Base-by-base conservation (phyloP, 2,888 invertebrate species). In the Nemotelus nigrinus region DNA sequence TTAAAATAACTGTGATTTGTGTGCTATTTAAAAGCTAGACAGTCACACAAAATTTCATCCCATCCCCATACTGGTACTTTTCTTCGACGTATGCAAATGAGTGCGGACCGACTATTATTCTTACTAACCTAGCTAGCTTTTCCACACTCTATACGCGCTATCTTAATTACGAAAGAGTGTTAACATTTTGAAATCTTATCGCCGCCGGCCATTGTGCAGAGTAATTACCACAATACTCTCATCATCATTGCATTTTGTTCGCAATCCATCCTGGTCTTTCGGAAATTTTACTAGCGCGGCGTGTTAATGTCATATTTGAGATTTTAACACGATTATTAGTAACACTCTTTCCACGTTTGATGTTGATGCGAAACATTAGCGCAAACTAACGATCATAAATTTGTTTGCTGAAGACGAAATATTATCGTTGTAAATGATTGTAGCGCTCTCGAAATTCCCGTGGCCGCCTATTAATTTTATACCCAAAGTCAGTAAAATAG, bases 401-500 rank as follows among this genome's bases (percentile, higher is more conserved):
- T 63, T 74, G 63, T 74, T 74, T 74, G 48, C 74, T 74, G 63
- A 74, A 74, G 74, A 74, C 74, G 74, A 72, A 58, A 72, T 72
- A 72, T 72, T 57, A 72, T 72, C 71, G 58, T 58, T 45, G 25
- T 72, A 72, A 72, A 72, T 72, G 71, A 57, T 72, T 60, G 70
- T 53, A 70, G 44, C 60, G 60, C 53, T 50, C 48, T 47, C 67
- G 67, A 7, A 74, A 74, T 43, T 47, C 74, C 48, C 41, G 7
- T 5, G 41, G 44, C 63, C 74, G 74, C 74, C 74, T 74, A 74
- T 63, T 74, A 74, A 74, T 74, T 74, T 74, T 48, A 60, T 48
- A 50, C 74, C 74, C 63, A 74, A 74, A 74, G 74, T 74, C 74
- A 74, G 74, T 74, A 63, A 60, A 74, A 74, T 74, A 60, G 74